These are phyloP conservation scores for Colistium nudipinnis DNA, from an alignment of 2,113 vertebrate species.

Conservation along the genomic window DNA sequence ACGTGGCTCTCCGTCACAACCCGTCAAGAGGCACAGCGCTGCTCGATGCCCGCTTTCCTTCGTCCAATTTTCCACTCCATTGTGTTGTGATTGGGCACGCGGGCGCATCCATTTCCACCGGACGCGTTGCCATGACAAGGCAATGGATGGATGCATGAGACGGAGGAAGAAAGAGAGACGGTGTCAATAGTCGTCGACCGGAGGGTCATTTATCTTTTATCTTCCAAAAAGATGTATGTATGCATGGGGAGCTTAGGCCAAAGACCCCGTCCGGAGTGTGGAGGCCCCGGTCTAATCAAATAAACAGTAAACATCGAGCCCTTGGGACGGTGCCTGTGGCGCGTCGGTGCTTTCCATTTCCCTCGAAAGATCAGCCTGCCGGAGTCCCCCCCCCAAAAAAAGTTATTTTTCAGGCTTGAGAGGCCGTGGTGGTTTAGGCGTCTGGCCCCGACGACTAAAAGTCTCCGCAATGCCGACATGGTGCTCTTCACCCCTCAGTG, in stretches of 20 bases:
- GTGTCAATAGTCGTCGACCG: conserved; percentile 16
- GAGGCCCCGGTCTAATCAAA: conserved; percentile 23
- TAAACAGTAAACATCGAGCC: background rate
- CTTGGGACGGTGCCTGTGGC: background rate
- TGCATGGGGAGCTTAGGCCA: background rate
- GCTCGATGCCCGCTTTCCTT: conserved; percentile 39
- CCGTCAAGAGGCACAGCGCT: conserved; percentile 13
- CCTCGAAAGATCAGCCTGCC: conserved; percentile 17
- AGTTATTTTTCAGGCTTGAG: conserved; percentile 31
- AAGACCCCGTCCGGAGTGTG: background rate
- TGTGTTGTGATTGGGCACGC: conserved; percentile 70
- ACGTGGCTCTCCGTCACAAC: conserved; percentile 27
- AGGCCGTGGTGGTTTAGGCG: background rate
- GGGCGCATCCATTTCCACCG: conserved; percentile 50
- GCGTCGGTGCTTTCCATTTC: conserved; percentile 1
- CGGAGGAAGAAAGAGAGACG: conserved; percentile 3
- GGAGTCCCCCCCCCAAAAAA: conserved; percentile 22
- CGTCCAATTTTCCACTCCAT: conserved; percentile 65
- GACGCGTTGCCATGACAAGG: conserved; percentile 40
- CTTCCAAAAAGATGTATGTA: conserved; percentile 4
- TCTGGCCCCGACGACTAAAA: background rate
- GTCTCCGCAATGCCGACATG: conserved; percentile 3
- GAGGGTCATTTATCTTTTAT: conserved; percentile 36
- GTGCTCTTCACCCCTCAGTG: conserved; percentile 9
- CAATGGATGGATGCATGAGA: conserved; percentile 18